Conservation (phyloP, 2,797 vertebrate genomes). For the Anguilla obscura region DNA sequence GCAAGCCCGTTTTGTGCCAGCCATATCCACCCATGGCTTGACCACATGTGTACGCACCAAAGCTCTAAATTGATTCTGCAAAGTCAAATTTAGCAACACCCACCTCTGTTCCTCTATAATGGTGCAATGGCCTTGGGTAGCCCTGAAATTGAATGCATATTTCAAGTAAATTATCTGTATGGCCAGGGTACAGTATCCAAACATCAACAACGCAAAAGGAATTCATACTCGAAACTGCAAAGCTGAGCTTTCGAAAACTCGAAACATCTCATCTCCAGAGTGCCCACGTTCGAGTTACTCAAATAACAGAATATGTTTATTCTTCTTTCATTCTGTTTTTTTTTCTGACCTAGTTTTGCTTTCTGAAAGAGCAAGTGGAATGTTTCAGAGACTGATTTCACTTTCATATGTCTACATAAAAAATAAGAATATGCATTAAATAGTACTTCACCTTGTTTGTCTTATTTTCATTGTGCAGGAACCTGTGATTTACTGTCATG, state of each 20-base stretch:
- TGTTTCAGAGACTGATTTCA: constrained; percentile 6
- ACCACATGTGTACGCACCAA: constrained; percentile 51
- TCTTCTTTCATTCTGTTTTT: constrained; percentile 14
- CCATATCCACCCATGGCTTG: constrained; percentile 64
- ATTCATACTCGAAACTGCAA: constrained; percentile 13
- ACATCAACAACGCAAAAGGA: constrained; percentile 37
- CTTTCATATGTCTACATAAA: neutral
- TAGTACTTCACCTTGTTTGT: neutral
- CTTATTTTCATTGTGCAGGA: neutral
- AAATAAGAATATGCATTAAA: neutral
- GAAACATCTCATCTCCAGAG: constrained; percentile 8
- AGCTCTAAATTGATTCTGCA: constrained; percentile 59
- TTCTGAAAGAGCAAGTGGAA: neutral
- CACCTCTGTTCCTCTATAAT: constrained; percentile 42
- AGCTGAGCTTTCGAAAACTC: constrained; percentile 1
- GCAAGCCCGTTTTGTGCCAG: constrained; percentile 64
- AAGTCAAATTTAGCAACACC: constrained; percentile 66
- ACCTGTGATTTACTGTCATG: neutral
- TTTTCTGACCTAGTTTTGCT: constrained; percentile 11
- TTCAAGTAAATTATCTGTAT: constrained; percentile 64
- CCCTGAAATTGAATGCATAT: constrained; percentile 66
- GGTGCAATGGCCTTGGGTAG: constrained; percentile 56
- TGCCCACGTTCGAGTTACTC: constrained; percentile 26
- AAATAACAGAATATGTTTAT: constrained; percentile 39
- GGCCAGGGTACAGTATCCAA: constrained; percentile 52